A percentile compares a stretch with the other conserved stretches of the same genome.
Evolutionary conservation across 1,140 invertebrate species (phyloP).

Genomic region (Drosophila pruinosa): DNA sequence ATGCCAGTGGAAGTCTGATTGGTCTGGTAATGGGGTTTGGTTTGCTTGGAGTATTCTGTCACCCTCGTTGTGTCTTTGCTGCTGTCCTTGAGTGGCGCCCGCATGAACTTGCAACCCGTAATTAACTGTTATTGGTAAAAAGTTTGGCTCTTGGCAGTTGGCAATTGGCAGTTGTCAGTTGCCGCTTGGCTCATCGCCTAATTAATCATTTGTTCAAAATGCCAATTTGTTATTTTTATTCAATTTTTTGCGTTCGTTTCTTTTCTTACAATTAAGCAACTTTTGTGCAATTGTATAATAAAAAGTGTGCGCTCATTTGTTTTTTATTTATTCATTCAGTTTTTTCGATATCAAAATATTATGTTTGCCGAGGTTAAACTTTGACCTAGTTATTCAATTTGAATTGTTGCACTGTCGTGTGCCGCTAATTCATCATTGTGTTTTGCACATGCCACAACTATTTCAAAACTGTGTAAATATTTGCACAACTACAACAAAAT

Average conservation of each 20-base stretch:
- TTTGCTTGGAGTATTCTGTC: conserved; percentile 3
- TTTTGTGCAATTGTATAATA: conserved; percentile 58
- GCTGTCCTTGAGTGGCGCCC: conserved; percentile 45
- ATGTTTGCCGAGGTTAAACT: conserved; percentile 56
- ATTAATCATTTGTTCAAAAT: conserved; percentile 60
- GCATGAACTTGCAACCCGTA: conserved; percentile 27
- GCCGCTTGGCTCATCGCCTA: conserved; percentile 57
- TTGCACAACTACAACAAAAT: conserved; percentile 21
- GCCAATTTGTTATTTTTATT: conserved; percentile 47
- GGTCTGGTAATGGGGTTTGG: neutral
- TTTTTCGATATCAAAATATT: conserved; percentile 25
- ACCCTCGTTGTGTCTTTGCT: neutral
- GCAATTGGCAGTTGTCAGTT: conserved; percentile 6
- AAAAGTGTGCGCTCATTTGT: conserved; percentile 24
- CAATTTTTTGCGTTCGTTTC: conserved; percentile 14
- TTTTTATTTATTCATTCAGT: conserved; percentile 21
- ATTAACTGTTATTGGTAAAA: conserved; percentile 50
- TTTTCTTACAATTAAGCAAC: conserved; percentile 56
- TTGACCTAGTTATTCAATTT: conserved; percentile 58
- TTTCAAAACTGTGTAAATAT: conserved; percentile 47
- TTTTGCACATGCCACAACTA: conserved; percentile 27
- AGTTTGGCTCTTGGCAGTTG: conserved; percentile 17
- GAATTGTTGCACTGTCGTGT: conserved; percentile 37
- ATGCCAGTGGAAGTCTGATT: neutral
- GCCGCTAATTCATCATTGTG: conserved; percentile 45